Percentiles rank a stretch among this genome's conserved stretches.
Conservation (phyloP, 1,140 invertebrate genomes). For the Aphelenchoides avenae region DNA sequence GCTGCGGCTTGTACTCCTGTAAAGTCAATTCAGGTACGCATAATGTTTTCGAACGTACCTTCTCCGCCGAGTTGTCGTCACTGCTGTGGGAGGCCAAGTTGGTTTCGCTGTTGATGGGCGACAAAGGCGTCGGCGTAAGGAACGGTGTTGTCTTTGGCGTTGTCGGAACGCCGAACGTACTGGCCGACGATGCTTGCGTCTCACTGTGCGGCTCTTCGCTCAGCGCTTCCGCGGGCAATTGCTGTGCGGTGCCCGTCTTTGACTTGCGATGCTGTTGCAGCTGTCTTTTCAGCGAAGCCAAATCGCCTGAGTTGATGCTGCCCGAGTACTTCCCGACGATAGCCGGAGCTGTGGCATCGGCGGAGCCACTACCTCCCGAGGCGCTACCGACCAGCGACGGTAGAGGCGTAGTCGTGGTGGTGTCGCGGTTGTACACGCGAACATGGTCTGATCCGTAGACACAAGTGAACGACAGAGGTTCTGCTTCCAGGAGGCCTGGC, state of each 20-base stretch:
- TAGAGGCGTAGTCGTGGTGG: not conserved
- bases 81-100: not conserved
- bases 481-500: conserved; percentile 6
- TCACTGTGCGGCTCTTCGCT: not conserved
- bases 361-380: too few species aligned
- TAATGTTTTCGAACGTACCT: too few species aligned
- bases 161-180: conserved; percentile 18
- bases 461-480: not conserved
- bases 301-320: not conserved
- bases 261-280: conserved; percentile 7
- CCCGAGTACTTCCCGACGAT: too few species aligned
- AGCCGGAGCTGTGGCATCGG: too few species aligned
- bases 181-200: conserved; percentile 8
- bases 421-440: not conserved
- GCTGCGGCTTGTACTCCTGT: not conserved
- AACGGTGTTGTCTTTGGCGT: conserved; percentile 20
- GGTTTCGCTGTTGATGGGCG: conserved; percentile 12
- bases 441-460: conserved; percentile 6
- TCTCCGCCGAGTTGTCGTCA: not conserved
- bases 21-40: too few species aligned
- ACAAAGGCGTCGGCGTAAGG: conserved; percentile 19
- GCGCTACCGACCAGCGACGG: too few species aligned
- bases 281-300: conserved; percentile 6
- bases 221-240: not conserved
- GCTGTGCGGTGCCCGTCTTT: not conserved